Evolutionary conservation across 2,797 vertebrate species (phyloP).

Genomic region (Anguilla megastoma): DNA sequence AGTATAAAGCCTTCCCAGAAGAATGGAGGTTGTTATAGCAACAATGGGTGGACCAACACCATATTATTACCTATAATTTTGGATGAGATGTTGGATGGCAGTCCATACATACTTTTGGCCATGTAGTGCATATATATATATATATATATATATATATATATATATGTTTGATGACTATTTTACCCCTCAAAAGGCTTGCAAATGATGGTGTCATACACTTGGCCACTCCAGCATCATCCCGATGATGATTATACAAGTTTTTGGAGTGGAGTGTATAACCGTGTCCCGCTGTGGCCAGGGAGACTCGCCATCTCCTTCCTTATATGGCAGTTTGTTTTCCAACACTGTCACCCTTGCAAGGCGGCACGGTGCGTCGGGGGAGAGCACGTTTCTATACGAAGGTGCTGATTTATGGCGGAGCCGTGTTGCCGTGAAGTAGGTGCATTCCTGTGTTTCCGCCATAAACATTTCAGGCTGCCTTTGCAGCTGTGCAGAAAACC

Average conservation of each 20-base stretch:
- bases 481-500: neutral
- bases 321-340: neutral
- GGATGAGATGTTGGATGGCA: too few species aligned
- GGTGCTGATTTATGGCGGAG: neutral
- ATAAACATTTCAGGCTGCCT: neutral
- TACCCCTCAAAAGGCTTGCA: too few species aligned
- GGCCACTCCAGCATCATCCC: neutral
- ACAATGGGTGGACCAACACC: too few species aligned
- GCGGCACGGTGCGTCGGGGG: neutral
- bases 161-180: too few species aligned
- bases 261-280: neutral
- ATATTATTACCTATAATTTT: too few species aligned
- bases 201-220: too few species aligned
- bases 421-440: neutral
- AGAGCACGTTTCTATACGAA: neutral
- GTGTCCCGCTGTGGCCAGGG: neutral
- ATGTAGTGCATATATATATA: too few species aligned
- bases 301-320: neutral
- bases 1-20: too few species aligned
- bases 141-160: too few species aligned
- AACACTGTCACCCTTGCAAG: neutral
- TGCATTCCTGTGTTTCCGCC: neutral
- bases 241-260: neutral
- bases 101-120: too few species aligned
- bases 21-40: too few species aligned